Percentiles rank a stretch among this genome's conserved stretches.
Conservation (phyloP, 2,888 invertebrate genomes). For the Leucoma salicis region DNA sequence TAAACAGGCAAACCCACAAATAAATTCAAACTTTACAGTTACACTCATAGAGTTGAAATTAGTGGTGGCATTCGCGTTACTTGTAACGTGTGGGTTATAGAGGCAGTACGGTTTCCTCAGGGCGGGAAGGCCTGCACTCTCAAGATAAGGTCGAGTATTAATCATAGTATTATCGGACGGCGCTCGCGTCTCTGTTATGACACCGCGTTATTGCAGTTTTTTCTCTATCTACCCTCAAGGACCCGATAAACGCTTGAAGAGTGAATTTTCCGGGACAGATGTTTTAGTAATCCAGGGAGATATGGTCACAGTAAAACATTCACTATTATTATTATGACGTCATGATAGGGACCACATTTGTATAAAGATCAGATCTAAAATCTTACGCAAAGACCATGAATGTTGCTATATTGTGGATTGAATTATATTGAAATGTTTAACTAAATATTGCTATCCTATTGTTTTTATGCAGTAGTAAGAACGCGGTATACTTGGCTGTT, state of each 20-base stretch:
- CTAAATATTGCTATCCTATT: too few relatives aligned
- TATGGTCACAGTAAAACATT: conserved; percentile 65
- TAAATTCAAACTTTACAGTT: conserved; percentile 26
- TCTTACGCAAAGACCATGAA: conserved; percentile 23
- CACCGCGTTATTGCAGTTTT: conserved; percentile 80
- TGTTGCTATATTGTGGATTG: not conserved
- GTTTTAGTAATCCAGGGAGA: conserved; percentile 70
- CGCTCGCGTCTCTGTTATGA: conserved; percentile 79
- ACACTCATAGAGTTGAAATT: conserved; percentile 20
- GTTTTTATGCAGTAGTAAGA: too few relatives aligned
- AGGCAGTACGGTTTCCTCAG: conserved; percentile 41
- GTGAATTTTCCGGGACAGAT: conserved; percentile 81
- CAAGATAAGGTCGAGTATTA: conserved; percentile 80
- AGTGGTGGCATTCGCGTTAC: conserved; percentile 1
- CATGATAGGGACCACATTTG: conserved; percentile 28
- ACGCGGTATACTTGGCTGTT: too few relatives aligned
- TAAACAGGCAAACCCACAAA: conserved; percentile 35
- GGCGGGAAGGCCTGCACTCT: conserved; percentile 74
- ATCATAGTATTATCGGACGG: conserved; percentile 80
- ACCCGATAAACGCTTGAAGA: conserved; percentile 67
- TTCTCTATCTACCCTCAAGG: conserved; percentile 75
- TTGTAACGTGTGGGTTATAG: conserved; percentile 30
- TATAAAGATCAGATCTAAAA: conserved; percentile 29
- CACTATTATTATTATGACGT: conserved; percentile 57
- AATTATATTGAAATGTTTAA: too few relatives aligned